These are phyloP conservation scores for Prolemur simus DNA, from an alignment of 2,113 vertebrate species.

Conservation along the genomic window DNA sequence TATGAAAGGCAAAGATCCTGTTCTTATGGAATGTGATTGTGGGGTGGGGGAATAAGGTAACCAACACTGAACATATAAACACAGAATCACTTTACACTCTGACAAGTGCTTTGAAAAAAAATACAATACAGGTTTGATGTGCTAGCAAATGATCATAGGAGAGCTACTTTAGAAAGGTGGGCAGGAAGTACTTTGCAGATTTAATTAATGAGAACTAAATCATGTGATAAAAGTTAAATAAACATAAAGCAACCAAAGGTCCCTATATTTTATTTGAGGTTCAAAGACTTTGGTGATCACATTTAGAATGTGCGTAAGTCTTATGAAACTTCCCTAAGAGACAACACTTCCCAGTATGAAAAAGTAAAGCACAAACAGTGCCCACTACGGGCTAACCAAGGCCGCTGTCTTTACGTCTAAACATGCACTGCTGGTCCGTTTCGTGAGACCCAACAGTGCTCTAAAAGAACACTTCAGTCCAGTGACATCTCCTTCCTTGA, in stretches of 20 bases:
- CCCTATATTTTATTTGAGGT: background rate
- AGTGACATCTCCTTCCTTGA: background rate
- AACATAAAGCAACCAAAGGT: conserved; percentile 17
- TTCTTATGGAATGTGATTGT: background rate
- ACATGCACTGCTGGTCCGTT: background rate
- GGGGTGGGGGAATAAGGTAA: background rate
- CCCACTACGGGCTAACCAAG: background rate
- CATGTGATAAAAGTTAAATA: background rate
- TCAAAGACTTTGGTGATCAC: background rate
- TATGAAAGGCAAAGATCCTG: background rate
- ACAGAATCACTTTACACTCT: background rate
- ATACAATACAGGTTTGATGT: background rate
- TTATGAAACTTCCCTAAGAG: background rate
- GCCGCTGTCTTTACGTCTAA: background rate
- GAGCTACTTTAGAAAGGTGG: background rate
- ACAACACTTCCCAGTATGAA: background rate
- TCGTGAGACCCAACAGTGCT: background rate
- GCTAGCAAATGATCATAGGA: background rate
- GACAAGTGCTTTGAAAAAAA: background rate
- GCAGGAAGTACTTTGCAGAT: background rate
- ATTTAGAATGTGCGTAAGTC: background rate
- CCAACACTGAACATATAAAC: background rate
- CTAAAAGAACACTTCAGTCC: background rate
- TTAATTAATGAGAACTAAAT: background rate
- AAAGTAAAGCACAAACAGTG: background rate